Conservation (phyloP, 2,797 vertebrate genomes). For the Anguilla megastoma region DNA sequence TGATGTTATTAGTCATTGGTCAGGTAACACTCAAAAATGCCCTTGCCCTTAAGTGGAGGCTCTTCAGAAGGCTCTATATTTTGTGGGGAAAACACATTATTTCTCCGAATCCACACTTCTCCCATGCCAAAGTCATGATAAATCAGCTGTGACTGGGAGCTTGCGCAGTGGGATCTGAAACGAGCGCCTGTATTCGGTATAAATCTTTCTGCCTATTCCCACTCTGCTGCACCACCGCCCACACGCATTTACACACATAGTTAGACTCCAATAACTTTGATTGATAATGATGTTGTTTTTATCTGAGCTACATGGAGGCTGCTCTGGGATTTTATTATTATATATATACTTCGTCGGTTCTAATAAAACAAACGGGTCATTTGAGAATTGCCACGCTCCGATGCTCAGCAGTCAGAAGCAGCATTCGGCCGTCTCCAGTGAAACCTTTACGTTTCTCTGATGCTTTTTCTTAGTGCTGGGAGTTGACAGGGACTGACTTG, state of each 20-base stretch:
- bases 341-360: neutral
- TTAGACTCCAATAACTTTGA: neutral
- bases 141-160: conserved; percentile 1
- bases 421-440: neutral
- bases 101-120: neutral
- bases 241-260: neutral
- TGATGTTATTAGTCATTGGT: neutral
- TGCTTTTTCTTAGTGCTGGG: neutral
- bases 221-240: neutral
- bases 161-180: conserved; percentile 21
- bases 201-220: conserved; percentile 14
- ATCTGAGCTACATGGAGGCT: neutral
- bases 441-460: neutral
- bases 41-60: neutral
- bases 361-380: neutral
- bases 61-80: neutral
- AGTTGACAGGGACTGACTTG: neutral
- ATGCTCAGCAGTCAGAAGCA: neutral
- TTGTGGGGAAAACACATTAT: neutral
- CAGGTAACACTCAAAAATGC: neutral
- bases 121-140: neutral
- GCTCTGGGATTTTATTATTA: neutral
- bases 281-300: neutral
- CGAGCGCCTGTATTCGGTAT: conserved; percentile 17
- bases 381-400: neutral